A percentile compares a stretch with the other conserved stretches of the same genome.
phyloP scores from a whole-genome alignment of 2,888 invertebrate genomes.

The Exephanes ischioxanthus region DNA sequence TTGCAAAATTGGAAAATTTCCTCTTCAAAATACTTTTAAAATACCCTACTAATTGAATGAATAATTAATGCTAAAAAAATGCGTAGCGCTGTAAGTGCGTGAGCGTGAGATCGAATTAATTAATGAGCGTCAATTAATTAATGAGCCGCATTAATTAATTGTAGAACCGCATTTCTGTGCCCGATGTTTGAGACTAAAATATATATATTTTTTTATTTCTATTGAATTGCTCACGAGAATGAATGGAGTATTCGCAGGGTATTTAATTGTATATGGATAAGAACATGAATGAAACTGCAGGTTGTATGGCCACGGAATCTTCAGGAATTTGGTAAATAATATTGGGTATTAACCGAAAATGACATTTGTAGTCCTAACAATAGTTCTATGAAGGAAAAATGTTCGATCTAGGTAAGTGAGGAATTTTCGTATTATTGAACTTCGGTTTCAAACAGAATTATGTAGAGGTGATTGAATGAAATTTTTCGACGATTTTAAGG shows the following conservation, averaged over 20 bases:
- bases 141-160: no score
- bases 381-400: constrained; percentile 14
- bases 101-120: neutral
- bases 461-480: neutral
- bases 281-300: constrained; percentile 21
- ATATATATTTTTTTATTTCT: neutral
- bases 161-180: no score
- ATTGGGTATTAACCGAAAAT: constrained; percentile 12
- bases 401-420: constrained; percentile 36
- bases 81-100: neutral
- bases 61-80: constrained; percentile 2
- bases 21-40: neutral
- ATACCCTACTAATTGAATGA: constrained; percentile 24
- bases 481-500: constrained; percentile 55
- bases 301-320: neutral
- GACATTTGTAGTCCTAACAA: constrained; percentile 33
- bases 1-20: neutral
- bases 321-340: constrained; percentile 3
- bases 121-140: neutral
- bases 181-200: neutral
- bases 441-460: neutral
- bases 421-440: neutral
- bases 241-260: neutral
- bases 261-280: neutral
- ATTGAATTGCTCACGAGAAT: neutral